Conservation (phyloP, 2,888 invertebrate species). For the Heliconius sara region DNA sequence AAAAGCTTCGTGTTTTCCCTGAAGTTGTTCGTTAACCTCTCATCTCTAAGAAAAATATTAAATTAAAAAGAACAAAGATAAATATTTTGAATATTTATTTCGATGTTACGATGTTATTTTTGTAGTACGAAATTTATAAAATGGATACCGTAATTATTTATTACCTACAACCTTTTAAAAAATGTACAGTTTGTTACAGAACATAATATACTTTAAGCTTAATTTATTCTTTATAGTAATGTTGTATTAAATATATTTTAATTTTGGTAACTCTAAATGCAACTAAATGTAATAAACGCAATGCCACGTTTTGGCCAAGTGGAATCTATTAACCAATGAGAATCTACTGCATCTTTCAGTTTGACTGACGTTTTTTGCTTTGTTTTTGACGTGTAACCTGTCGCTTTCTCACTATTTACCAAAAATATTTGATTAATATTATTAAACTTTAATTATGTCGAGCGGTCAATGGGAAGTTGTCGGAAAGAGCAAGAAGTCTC, state of each 20-base stretch:
- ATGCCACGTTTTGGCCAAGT: constrained; percentile 80
- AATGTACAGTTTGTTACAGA: background rate
- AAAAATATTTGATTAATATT: constrained; percentile 56
- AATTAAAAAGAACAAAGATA: too few species aligned
- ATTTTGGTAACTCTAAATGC: constrained; percentile 29
- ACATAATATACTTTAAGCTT: background rate
- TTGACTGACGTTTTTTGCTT: constrained; percentile 63
- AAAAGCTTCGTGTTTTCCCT: too few species aligned
- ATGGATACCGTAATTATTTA: too few species aligned
- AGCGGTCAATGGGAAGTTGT: constrained; percentile 89
- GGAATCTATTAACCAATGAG: constrained; percentile 73
- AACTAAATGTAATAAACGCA: constrained; percentile 38
- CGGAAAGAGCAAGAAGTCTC: constrained; percentile 86
- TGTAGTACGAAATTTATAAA: too few species aligned
- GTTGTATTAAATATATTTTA: constrained; percentile 17
- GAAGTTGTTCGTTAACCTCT: too few species aligned
- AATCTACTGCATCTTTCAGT: constrained; percentile 54
- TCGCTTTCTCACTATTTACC: constrained; percentile 74
- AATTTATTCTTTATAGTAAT: background rate
- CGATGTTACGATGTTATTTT: too few species aligned
- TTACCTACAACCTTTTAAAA: background rate
- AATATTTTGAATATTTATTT: too few species aligned
- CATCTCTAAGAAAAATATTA: too few species aligned
- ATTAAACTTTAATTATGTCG: constrained; percentile 65
- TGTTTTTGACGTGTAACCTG: constrained; percentile 80